A percentile compares a stretch with the other conserved stretches of the same genome.
Conservation (phyloP, 2,888 invertebrate genomes). For the Parelbella ahira region DNA sequence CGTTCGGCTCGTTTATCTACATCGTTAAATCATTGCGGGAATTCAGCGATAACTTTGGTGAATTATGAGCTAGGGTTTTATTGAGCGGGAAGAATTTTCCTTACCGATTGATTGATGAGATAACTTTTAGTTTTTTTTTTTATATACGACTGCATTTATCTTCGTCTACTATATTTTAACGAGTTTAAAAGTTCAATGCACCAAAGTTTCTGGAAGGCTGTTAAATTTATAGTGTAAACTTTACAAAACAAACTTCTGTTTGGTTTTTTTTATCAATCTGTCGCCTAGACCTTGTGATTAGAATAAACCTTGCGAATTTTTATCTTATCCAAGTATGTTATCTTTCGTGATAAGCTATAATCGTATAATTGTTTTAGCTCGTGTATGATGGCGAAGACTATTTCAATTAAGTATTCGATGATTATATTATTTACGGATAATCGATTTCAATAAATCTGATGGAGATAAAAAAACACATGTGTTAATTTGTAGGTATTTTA, state of each 20-base stretch:
- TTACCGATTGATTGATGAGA: conserved; percentile 22
- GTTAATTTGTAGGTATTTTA: no score
- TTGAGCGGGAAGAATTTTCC: conserved; percentile 16
- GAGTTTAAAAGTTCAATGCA: conserved; percentile 20
- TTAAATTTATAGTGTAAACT: conserved; percentile 8
- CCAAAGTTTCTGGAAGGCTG: conserved; percentile 9
- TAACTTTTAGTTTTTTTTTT: conserved; percentile 22
- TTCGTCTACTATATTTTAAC: conserved; percentile 17
- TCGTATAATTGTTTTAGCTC: not conserved
- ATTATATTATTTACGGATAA: not conserved
- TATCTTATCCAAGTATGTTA: conserved; percentile 31
- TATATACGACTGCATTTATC: conserved; percentile 13
- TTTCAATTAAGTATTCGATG: conserved; percentile 1
- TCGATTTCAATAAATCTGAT: not conserved
- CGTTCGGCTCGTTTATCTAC: conserved; percentile 28
- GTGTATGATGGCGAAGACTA: not conserved
- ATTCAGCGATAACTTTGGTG: conserved; percentile 31
- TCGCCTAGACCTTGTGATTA: conserved; percentile 27
- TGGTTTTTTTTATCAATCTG: conserved; percentile 16
- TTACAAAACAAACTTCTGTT: conserved; percentile 2
- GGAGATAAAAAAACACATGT: not conserved
- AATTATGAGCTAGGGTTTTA: conserved; percentile 21
- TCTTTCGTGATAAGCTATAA: conserved; percentile 6
- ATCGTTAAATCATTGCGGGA: conserved; percentile 32
- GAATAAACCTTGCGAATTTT: conserved; percentile 30